Percentiles rank a stretch among this genome's conserved stretches.
Evolutionary conservation across 37 sponge, comb jelly and placozoan genomes (phyloP).

Genomic region (Mnemiopsis leidyi): DNA sequence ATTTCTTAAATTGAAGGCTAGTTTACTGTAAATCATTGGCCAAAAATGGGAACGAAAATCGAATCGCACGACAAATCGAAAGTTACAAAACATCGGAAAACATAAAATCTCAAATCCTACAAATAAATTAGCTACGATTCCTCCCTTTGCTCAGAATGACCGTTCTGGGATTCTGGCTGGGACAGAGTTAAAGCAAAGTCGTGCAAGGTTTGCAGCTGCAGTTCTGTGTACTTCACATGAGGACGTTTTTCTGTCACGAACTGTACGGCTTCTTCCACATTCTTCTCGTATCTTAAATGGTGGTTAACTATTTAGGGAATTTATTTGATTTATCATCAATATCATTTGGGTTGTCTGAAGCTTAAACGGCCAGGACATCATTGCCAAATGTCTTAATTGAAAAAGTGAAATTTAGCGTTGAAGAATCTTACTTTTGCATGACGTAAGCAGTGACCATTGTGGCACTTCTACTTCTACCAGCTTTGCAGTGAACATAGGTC

Average conservation of each 20-base stretch:
- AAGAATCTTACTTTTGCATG: constrained; percentile 52
- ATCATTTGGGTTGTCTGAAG: too few species aligned
- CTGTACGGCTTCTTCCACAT: constrained; percentile 1
- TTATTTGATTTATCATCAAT: too few species aligned
- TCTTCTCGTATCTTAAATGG: constrained; percentile 19
- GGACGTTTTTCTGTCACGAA: constrained; percentile 48
- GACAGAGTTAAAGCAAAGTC: constrained; percentile 29
- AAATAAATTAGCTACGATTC: neutral
- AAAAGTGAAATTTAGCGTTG: too few species aligned
- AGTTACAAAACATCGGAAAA: too few species aligned
- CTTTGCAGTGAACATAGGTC: constrained; percentile 62
- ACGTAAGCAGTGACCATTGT: constrained; percentile 61
- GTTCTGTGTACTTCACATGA: constrained; percentile 53
- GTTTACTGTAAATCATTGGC: too few species aligned
- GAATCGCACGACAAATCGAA: too few species aligned
- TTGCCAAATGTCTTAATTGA: too few species aligned
- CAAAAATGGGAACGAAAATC: too few species aligned
- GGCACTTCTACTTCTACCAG: constrained; percentile 35
- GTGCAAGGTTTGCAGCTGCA: constrained; percentile 10
- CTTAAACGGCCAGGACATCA: too few species aligned
- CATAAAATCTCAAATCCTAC: neutral
- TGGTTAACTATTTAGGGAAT: too few species aligned
- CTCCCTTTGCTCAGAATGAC: neutral
- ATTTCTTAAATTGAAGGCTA: too few species aligned
- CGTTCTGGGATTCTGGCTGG: neutral